Evolutionary conservation across 2,113 vertebrate species (phyloP).

Genomic region (Spheniscus mendiculus): DNA sequence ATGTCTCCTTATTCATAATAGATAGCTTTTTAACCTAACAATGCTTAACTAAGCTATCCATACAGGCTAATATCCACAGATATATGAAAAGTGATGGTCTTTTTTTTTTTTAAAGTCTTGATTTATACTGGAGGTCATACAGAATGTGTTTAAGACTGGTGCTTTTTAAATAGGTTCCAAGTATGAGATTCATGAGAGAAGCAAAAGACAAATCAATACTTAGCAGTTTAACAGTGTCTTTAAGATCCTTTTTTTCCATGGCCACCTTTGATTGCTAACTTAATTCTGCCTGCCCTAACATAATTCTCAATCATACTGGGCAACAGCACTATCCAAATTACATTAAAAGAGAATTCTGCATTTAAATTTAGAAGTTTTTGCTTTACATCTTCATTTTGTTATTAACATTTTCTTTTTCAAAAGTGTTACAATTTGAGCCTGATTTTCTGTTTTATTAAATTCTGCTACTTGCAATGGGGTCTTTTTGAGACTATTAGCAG

Average conservation of each 20-base stretch:
- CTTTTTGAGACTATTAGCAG: constrained; percentile 75
- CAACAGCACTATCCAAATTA: not conserved
- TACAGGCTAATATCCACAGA: not conserved
- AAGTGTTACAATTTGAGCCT: constrained; percentile 66
- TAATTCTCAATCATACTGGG: not conserved
- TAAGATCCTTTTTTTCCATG: not conserved
- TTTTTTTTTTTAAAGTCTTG: not conserved
- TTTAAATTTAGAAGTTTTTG: not conserved
- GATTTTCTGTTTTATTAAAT: constrained; percentile 37
- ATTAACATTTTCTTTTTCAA: constrained; percentile 82
- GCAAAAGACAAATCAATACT: not conserved
- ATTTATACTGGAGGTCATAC: not conserved
- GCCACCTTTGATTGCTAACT: not conserved
- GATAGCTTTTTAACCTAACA: not conserved
- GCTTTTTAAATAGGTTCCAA: not conserved
- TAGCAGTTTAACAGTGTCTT: not conserved
- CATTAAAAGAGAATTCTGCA: not conserved
- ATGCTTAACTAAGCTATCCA: not conserved
- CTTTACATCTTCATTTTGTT: constrained; percentile 60
- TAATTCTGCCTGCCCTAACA: not conserved
- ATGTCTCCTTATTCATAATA: not conserved
- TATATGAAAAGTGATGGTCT: not conserved
- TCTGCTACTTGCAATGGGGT: constrained; percentile 78
- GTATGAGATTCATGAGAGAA: not conserved
- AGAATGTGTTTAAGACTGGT: not conserved